Evolutionary conservation across 2,888 invertebrate genomes (phyloP), one percentile per base, ranked within the genome.

Genomic region (Cordilura impudica): DNA sequence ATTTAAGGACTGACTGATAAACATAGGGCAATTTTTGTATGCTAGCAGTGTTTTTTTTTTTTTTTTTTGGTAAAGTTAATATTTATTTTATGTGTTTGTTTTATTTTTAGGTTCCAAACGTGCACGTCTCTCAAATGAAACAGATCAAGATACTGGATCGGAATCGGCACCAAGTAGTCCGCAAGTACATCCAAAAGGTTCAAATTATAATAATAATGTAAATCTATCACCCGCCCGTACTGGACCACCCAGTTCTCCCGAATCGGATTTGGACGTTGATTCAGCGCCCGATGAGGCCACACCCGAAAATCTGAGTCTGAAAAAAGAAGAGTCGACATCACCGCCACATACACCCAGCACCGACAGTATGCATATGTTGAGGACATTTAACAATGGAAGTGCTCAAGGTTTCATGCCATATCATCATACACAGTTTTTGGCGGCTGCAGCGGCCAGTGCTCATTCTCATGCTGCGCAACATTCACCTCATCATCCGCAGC

Each of bases 251-350:
- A 90, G 90, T 74, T 90, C 90, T 0, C 90, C 90, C 0, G 90
- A 90, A 78, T 90, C 90, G 2, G 90, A 90, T 82, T 83, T 90
- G 39, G 90, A 90, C 81, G 90, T 90, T n/a, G 90, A 90, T 51
- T 90, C 90, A 0, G 90, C 90, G 23, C 90, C 90, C 4, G 90
- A 90, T 78, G 90, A 90, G 82, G 92, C 93, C 0, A 93, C 93
- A 0, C 96, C 96, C 0, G 96, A 96, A 88, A 96, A 96, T 89
- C 91, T 96, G 0, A 95, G 95, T 29, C 91, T 96, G 84, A 95
- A 96, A 85, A 95, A 91, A 83, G 91, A 85, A 88, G 92, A 88
- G 88, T 92, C 85, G 82, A 88, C 90, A 31, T 89, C 90, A 78
- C 90, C 90, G 31, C 90, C 90, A 10, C 86, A 86, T 29, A 90